Evolutionary conservation across 1,140 invertebrate genomes (phyloP), one percentile per base, ranked within the genome.

Genomic region (Charaxes varanes): DNA sequence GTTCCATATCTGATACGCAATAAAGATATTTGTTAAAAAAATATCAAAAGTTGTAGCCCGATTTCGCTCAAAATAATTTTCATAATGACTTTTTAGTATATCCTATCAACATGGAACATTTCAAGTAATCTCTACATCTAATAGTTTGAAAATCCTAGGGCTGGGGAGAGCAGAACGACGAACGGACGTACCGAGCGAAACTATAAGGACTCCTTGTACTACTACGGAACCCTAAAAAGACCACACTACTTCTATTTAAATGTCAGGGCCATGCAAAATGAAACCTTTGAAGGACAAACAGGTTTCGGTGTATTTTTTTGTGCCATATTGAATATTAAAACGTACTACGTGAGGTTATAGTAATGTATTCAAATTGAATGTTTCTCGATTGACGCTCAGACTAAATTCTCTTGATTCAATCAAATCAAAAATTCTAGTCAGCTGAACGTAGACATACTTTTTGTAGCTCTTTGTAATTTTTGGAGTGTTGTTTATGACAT

Each of bases 211-310:
- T n/a, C n/a, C n/a, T n/a, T n/a, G n/a, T n/a, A n/a, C n/a, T n/a
- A n/a, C n/a, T n/a, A n/a, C n/a, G n/a, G n/a, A n/a, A n/a, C n/a
- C n/a, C n/a, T n/a, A n/a, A n/a, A n/a, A n/a, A n/a, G n/a, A n/a
- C n/a, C n/a, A n/a, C n/a, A n/a, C 31, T 42, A 26, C 36, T 26
- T 28, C 34, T 26, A 40, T 11, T 13, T 33, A 59, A 65, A 62
- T 65, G 62, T 65, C 62, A 65, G 11, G 59, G 55, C 16, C 55
- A 44, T 47, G 49, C 49, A 45, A 53, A 40, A 41, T 44, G 16
- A 41, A 30, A 50, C 36, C 36, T 50, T 31, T 31, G 41, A 50
- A 54, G 56, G 43, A 41, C 35, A 47, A 38, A 52, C 32, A 44
- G 34, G 54, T 46, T 57, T 49, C 24, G 32, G 22, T 33, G 22